These are phyloP conservation scores for Bombylius discolor DNA, from an alignment of 2,888 invertebrate species.

Conservation along the genomic window DNA sequence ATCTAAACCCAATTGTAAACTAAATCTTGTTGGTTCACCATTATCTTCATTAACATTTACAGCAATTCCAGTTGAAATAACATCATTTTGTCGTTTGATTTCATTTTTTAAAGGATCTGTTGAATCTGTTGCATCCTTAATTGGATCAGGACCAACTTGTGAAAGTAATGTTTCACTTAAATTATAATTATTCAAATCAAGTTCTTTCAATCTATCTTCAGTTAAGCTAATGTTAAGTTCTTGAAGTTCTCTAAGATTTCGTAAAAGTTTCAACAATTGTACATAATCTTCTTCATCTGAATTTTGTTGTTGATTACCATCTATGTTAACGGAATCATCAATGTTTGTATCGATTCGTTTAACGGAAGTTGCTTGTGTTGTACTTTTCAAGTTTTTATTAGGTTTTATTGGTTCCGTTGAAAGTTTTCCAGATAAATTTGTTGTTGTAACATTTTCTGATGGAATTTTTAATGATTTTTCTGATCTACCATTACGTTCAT, in stretches of 20 bases:
- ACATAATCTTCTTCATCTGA: conserved; percentile 40
- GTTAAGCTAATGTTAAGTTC: conserved; percentile 34
- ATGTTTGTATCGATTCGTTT: conserved; percentile 9
- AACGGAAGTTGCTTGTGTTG: not conserved
- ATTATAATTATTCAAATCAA: conserved; percentile 30
- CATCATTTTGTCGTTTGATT: conserved; percentile 38
- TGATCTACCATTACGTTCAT: conserved; percentile 10
- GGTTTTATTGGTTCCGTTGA: not conserved
- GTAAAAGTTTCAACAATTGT: conserved; percentile 37
- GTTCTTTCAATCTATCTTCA: conserved; percentile 33
- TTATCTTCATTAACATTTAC: not conserved
- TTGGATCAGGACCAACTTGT: conserved; percentile 34
- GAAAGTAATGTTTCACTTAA: conserved; percentile 27
- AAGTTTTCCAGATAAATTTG: not conserved
- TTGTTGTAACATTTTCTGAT: too few species aligned
- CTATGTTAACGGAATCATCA: not conserved
- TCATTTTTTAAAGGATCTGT: conserved; percentile 35
- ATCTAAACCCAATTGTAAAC: conserved; percentile 18
- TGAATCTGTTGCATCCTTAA: conserved; percentile 24
- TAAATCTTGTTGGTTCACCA: conserved; percentile 24
- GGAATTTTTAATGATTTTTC: conserved; percentile 4
- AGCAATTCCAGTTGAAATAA: conserved; percentile 12
- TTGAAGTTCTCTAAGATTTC: conserved; percentile 37
- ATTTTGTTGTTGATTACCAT: conserved; percentile 8
- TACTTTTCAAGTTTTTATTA: too few species aligned